Evolutionary conservation across 2,113 vertebrate species (phyloP).

Genomic region (Odobenus rosmarus): DNA sequence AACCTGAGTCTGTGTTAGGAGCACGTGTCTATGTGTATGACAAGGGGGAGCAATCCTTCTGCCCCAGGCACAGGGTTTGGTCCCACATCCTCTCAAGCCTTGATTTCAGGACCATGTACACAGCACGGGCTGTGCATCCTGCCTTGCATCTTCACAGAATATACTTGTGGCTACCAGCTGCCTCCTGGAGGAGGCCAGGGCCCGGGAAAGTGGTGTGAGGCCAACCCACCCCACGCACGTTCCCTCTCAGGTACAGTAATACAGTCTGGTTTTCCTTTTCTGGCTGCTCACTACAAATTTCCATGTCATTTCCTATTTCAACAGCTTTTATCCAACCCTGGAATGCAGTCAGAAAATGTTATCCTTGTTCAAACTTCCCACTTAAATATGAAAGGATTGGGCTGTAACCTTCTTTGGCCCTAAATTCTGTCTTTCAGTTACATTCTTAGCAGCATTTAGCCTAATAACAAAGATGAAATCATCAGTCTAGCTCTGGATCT

Average conservation of each 20-base stretch:
- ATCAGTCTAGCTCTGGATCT: neutral
- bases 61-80: accelerated
- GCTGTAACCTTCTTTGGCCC: neutral
- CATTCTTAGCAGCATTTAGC: neutral
- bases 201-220: neutral
- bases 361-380: slow-evolving; percentile 34
- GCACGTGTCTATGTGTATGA: neutral
- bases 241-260: neutral
- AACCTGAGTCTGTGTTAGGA: neutral
- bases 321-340: slow-evolving; percentile 23
- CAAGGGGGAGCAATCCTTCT: neutral
- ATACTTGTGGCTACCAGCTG: neutral
- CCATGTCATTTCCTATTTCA: slow-evolving; percentile 54
- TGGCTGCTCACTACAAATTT: slow-evolving; percentile 16
- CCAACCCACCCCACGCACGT: neutral
- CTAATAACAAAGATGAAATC: slow-evolving; percentile 25
- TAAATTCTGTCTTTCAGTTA: neutral
- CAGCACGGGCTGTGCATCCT: neutral
- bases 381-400: slow-evolving; percentile 27
- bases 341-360: slow-evolving; percentile 39
- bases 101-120: neutral
- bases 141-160: neutral
- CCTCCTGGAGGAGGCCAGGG: neutral
- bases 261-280: neutral
- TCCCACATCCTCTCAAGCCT: neutral